Conservation (phyloP, 2,888 invertebrate species). For the Bombylius major region DNA sequence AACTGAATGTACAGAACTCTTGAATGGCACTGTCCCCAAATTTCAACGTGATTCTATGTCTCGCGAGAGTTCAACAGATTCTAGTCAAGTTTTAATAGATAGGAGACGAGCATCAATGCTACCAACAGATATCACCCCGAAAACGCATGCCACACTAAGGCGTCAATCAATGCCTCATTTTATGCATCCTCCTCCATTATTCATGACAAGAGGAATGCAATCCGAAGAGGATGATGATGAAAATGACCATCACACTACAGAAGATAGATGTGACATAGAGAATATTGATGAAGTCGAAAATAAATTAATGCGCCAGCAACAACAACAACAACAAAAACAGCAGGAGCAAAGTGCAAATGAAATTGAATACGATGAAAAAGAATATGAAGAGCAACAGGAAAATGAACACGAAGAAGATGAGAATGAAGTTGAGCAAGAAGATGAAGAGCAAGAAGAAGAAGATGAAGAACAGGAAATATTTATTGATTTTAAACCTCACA, state of each 20-base stretch:
- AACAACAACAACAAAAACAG: background rate
- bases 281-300: too few relatives aligned
- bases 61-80: conserved; percentile 14
- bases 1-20: conserved; percentile 32
- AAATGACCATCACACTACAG: background rate
- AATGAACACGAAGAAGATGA: conserved; percentile 23
- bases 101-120: conserved; percentile 9
- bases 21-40: conserved; percentile 17
- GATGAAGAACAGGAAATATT: conserved; percentile 68
- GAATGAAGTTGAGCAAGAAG: conserved; percentile 32
- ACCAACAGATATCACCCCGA: conserved; percentile 12
- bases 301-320: too few relatives aligned
- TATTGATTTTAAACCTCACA: conserved; percentile 73
- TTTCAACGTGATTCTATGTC: conserved; percentile 11
- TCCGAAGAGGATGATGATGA: background rate
- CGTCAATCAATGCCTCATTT: conserved; percentile 22
- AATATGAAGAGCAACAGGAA: conserved; percentile 10
- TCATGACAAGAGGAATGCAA: background rate
- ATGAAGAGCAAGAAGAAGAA: conserved; percentile 27
- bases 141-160: conserved; percentile 10
- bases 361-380: background rate
- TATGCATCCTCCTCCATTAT: conserved; percentile 17
- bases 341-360: background rate
- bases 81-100: conserved; percentile 1
- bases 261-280: too few relatives aligned